Evolutionary conservation across 35 echinoderm and acorn worm genomes (phyloP).

Genomic region (Ophioderma brevispina): DNA sequence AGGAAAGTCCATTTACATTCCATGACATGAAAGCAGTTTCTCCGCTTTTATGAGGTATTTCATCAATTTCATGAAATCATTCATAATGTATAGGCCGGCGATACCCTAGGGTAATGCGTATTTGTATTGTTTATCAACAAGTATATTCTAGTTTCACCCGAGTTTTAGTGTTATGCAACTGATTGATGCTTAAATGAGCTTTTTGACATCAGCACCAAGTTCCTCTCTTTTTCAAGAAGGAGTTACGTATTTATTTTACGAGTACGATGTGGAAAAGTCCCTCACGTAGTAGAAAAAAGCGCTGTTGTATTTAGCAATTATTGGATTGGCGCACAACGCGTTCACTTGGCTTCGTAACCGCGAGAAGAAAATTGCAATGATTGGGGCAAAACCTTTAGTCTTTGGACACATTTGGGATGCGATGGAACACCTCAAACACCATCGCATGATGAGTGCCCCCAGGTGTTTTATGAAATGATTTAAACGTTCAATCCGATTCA

Average conservation of each 20-base stretch:
- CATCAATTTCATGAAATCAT: no score
- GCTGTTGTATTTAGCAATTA: not conserved
- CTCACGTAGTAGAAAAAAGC: not conserved
- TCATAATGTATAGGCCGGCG: no score
- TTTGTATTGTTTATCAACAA: not conserved
- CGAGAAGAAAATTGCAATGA: not conserved
- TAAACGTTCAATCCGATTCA: not conserved
- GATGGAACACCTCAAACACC: not conserved
- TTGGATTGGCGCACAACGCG: not conserved
- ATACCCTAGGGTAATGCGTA: no score
- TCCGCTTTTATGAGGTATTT: no score
- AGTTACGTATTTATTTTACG: not conserved
- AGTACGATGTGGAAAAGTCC: not conserved
- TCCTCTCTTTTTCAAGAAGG: not conserved
- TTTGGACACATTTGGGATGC: not conserved
- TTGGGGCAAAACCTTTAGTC: not conserved
- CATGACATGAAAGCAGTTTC: no score
- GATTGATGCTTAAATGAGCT: not conserved
- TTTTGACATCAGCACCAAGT: not conserved
- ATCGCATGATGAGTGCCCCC: not conserved
- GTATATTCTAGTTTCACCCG: not conserved
- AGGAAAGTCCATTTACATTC: no score
- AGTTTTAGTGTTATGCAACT: not conserved
- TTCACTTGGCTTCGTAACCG: not conserved
- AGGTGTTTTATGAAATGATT: not conserved